Percentiles rank a stretch among this genome's conserved stretches.
Evolutionary conservation across 2,113 vertebrate species (phyloP).

Genomic region (Eidolon helvum): DNA sequence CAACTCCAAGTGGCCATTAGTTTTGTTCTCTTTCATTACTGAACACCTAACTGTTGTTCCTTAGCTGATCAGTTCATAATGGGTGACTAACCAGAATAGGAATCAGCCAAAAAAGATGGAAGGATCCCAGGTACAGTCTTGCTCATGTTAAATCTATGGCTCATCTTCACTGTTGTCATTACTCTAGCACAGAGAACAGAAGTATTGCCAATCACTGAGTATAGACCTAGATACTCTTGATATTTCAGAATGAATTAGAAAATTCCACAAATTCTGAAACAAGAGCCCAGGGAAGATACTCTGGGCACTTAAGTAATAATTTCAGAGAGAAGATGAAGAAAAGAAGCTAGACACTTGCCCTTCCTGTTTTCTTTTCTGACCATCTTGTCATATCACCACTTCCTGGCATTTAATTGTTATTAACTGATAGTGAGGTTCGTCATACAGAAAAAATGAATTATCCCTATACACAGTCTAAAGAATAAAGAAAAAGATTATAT

Average conservation of each 20-base stretch:
- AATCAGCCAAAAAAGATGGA: neutral
- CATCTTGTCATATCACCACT: neutral
- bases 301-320: neutral
- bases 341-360: neutral
- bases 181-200: neutral
- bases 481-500: neutral
- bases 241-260: neutral
- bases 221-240: neutral
- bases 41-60: neutral
- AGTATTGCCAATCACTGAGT: neutral
- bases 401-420: neutral
- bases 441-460: neutral
- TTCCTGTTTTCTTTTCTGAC: neutral
- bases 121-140: neutral
- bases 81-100: neutral
- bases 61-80: neutral
- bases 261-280: neutral
- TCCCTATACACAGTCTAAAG: neutral
- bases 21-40: neutral
- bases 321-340: constrained; percentile 7
- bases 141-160: rapidly evolving
- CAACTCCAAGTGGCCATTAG: neutral
- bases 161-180: neutral
- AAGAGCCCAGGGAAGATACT: neutral
- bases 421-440: neutral